Evolutionary conservation across 2,888 invertebrate genomes (phyloP), one percentile per base, ranked within the genome.

Genomic region (Monopis laevigella): DNA sequence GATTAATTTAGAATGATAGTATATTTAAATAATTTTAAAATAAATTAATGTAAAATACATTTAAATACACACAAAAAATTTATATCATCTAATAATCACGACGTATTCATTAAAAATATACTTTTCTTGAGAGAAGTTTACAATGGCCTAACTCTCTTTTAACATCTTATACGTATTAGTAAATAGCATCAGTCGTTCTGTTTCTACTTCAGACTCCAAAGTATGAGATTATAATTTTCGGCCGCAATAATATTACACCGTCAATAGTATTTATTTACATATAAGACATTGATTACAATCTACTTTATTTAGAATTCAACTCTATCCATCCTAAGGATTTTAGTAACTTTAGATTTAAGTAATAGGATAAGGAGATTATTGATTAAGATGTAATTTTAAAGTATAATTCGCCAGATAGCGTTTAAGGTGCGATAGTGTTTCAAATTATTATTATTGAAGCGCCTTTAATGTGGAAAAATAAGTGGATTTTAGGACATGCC

Each of bases 401-500:
- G n/a, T n/a, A n/a, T n/a, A n/a, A n/a, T n/a, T n/a, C n/a, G n/a
- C n/a, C n/a, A n/a, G n/a, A n/a, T n/a, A n/a, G n/a, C n/a, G n/a
- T n/a, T 32, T 21, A 5, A 21, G n/a, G 32, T 32, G 32, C 21
- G 26, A 40, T 26, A 35, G 46, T 41, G 65, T 70, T 71, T 72
- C 69, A 73, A 75, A 69, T 71, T 67, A 68, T 62, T 72, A 71
- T 58, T 45, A 29, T 11, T 29, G 11, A 40, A 36, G 21, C 32
- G 32, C 24, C 21, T 10, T 45, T 43, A 19, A 43, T 43, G 59
- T 66, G 66, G 61, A 44, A 64, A 71, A 75, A 73, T 66, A 65
- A 70, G 74, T 72, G 69, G 65, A 65, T 56, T 47, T 53, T 55
- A 55, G 44, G 56, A 53, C 46, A 50, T 34, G 41, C 74, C 75